Evolutionary conservation across 2,888 invertebrate genomes (phyloP).

Genomic region (Troides aeacus): DNA sequence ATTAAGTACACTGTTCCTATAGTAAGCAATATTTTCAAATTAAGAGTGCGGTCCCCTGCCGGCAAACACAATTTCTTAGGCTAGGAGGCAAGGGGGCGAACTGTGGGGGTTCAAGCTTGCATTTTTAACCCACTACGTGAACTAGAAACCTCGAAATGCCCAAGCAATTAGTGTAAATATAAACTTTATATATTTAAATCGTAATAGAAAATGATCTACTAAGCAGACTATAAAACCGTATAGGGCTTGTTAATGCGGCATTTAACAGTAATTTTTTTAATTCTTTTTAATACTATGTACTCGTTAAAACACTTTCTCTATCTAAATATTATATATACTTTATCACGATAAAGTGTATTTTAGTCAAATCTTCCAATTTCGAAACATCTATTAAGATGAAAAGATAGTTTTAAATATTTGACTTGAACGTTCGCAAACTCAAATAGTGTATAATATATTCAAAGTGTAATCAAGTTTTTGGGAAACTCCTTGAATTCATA

Average conservation of each 20-base stretch:
- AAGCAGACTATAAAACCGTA: not conserved
- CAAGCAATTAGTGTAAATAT: slow-evolving; percentile 33
- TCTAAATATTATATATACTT: no score
- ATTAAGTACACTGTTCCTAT: slow-evolving; percentile 64
- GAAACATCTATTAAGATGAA: no score
- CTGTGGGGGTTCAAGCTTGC: slow-evolving; percentile 35
- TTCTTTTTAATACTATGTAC: no score
- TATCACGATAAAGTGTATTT: no score
- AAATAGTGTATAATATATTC: slow-evolving; percentile 44
- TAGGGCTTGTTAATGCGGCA: not conserved
- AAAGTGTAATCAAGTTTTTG: slow-evolving; percentile 51
- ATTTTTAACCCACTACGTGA: slow-evolving; percentile 40
- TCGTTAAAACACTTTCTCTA: no score
- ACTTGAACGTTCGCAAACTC: not conserved
- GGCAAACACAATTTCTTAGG: slow-evolving; percentile 65
- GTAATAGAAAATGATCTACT: not conserved
- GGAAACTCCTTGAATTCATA: slow-evolving; percentile 60
- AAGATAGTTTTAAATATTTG: no score
- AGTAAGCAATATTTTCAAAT: slow-evolving; percentile 70
- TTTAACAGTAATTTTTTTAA: not conserved
- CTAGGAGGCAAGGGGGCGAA: slow-evolving; percentile 40
- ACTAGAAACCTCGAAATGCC: slow-evolving; percentile 36
- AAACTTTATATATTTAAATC: slow-evolving; percentile 12
- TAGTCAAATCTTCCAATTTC: no score
- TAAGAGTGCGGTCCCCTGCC: slow-evolving; percentile 59